Conservation (phyloP, 2,113 vertebrate genomes). For the Muscicapa adusta region DNA sequence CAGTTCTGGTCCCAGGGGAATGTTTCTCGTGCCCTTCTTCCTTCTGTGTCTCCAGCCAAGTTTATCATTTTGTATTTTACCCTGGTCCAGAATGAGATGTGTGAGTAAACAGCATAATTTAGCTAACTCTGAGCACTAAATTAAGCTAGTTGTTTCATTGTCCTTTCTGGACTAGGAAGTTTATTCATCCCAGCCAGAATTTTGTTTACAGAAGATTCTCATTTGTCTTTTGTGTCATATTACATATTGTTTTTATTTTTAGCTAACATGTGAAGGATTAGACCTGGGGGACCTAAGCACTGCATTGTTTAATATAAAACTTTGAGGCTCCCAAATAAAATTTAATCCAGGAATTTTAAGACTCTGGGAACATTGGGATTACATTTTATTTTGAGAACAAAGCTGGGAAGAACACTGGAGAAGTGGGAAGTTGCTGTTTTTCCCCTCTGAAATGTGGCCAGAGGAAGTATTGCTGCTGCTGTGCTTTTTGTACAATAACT, state of each 20-base stretch:
- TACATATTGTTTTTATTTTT: neutral
- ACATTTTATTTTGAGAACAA: conserved; percentile 24
- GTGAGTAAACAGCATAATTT: neutral
- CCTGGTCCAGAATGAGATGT: neutral
- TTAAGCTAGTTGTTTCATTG: neutral
- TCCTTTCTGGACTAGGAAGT: neutral
- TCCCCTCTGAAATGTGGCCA: neutral
- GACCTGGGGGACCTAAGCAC: neutral
- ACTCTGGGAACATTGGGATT: neutral
- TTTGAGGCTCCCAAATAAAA: neutral
- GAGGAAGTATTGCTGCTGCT: neutral
- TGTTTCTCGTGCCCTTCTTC: neutral
- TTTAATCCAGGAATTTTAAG: neutral
- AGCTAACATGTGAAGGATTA: neutral
- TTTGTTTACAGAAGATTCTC: neutral
- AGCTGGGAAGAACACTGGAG: neutral
- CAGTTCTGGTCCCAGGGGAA: neutral
- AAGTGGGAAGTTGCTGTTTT: neutral
- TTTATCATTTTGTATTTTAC: neutral
- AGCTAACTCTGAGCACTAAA: neutral
- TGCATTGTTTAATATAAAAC: neutral
- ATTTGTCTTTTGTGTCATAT: neutral
- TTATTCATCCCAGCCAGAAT: neutral
- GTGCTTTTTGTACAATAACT: neutral
- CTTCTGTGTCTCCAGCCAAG: neutral